phyloP scores from a whole-genome alignment of 2,797 vertebrate genomes.

The Parauchenoglanis punctatus region DNA sequence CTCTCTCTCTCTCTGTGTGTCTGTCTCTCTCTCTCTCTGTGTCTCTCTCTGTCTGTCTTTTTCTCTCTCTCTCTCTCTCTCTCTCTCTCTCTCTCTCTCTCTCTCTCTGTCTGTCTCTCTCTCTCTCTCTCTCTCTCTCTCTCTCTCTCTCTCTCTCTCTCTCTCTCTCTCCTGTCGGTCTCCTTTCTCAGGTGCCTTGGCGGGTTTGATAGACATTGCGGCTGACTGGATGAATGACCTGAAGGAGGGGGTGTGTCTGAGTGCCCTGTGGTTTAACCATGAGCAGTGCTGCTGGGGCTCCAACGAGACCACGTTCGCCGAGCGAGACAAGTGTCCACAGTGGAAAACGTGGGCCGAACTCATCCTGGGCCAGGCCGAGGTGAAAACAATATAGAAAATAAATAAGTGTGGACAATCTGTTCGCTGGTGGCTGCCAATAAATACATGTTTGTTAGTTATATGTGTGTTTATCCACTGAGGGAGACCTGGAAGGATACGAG shows the following conservation, averaged over 20 bases:
- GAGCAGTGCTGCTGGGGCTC: slow-evolving; percentile 99
- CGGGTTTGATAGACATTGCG: slow-evolving; percentile 96
- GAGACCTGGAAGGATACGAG: not conserved
- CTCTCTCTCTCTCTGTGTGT: too few species aligned
- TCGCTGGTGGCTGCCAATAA: not conserved
- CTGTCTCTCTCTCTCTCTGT: too few species aligned
- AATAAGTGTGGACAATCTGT: not conserved
- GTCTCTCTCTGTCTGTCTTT: too few species aligned
- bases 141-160: not conserved
- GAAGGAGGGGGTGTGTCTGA: slow-evolving; percentile 96
- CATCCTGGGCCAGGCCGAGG: slow-evolving; percentile 96
- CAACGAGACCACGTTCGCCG: slow-evolving; percentile 94
- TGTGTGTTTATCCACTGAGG: not conserved
- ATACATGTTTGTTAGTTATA: not conserved
- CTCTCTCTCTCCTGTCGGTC: not conserved
- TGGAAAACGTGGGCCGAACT: slow-evolving; percentile 99
- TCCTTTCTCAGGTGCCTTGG: slow-evolving; percentile 85
- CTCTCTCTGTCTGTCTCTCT: too few species aligned
- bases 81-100: too few species aligned
- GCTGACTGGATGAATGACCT: slow-evolving; percentile 98
- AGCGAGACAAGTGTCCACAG: slow-evolving; percentile 96
- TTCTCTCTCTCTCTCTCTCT: too few species aligned
- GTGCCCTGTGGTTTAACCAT: slow-evolving; percentile 97
- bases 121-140: too few species aligned
- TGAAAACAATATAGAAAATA: slow-evolving; percentile 65